Conservation (phyloP, 2,888 invertebrate genomes). For the Anodontia alba region DNA sequence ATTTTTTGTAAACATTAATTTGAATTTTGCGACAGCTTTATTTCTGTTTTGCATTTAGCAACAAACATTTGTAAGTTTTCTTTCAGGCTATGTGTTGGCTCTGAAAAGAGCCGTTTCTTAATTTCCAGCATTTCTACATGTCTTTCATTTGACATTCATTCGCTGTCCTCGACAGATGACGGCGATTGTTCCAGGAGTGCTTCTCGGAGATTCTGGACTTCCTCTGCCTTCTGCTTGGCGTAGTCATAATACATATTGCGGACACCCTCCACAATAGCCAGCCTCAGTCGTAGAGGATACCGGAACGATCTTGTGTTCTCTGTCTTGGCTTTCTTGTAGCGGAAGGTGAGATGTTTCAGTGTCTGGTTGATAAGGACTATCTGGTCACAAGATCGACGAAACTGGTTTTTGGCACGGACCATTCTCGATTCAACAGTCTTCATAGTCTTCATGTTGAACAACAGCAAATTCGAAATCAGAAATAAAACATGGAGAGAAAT, state of each 20-base stretch:
- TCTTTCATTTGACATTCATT: neutral
- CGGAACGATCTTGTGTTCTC: conserved; percentile 69
- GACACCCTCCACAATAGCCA: conserved; percentile 69
- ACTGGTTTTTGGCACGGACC: conserved; percentile 36
- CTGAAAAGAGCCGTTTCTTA: conserved; percentile 56
- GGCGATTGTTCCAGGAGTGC: neutral
- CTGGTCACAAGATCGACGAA: conserved; percentile 70
- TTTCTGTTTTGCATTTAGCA: no score
- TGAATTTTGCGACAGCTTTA: no score
- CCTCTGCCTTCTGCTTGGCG: conserved; percentile 45
- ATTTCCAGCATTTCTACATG: neutral
- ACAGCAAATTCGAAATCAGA: neutral
- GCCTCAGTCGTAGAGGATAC: conserved; percentile 71
- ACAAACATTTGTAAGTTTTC: neutral
- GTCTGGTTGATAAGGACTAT: conserved; percentile 70
- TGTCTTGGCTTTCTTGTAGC: conserved; percentile 71
- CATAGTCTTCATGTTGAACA: neutral
- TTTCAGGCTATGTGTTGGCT: conserved; percentile 25
- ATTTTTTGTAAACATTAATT: no score
- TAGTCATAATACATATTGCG: conserved; percentile 67
- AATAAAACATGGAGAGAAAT: neutral
- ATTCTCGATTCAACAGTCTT: conserved; percentile 15
- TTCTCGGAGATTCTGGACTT: conserved; percentile 34
- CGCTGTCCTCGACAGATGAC: neutral
- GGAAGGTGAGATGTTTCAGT: conserved; percentile 57